Conservation (phyloP, 2,888 invertebrate genomes). For the Bedellia somnulentella region DNA sequence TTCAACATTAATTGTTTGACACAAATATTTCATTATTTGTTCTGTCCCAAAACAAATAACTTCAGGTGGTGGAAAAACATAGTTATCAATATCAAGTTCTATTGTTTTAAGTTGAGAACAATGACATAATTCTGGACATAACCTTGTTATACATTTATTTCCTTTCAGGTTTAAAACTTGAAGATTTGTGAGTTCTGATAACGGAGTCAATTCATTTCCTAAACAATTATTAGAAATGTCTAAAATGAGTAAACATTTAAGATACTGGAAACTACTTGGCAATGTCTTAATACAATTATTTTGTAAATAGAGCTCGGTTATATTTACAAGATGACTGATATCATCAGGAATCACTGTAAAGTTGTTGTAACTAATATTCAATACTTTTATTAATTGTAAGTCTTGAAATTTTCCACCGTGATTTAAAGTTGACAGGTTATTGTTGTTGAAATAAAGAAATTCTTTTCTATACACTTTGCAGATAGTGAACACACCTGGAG, state of each 20-base stretch:
- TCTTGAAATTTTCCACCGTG: constrained; percentile 75
- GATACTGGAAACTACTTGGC: constrained; percentile 67
- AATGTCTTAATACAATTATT: constrained; percentile 70
- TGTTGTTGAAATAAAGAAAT: constrained; percentile 66
- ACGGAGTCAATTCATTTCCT: constrained; percentile 61
- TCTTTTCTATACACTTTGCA: constrained; percentile 84
- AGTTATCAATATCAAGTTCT: constrained; percentile 62
- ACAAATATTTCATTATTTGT: constrained; percentile 68
- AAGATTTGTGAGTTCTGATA: constrained; percentile 66
- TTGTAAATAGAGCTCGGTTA: constrained; percentile 74
- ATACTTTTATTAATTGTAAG: constrained; percentile 64
- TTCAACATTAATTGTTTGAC: constrained; percentile 41
- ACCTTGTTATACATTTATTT: constrained; percentile 59
- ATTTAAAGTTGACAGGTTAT: constrained; percentile 67
- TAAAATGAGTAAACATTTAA: constrained; percentile 66
- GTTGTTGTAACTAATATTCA: constrained; percentile 69
- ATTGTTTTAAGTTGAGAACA: constrained; percentile 64
- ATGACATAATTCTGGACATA: constrained; percentile 69
- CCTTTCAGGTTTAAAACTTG: constrained; percentile 62
- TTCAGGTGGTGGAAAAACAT: constrained; percentile 67
- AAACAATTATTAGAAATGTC: constrained; percentile 74
- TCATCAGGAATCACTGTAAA: constrained; percentile 66
- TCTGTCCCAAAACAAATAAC: constrained; percentile 62
- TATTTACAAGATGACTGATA: constrained; percentile 65
- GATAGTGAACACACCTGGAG: constrained; percentile 75